A percentile compares a stretch with the other conserved stretches of the same genome.
phyloP scores from a whole-genome alignment of 2,888 invertebrate genomes.

The Limnephilus marmoratus region DNA sequence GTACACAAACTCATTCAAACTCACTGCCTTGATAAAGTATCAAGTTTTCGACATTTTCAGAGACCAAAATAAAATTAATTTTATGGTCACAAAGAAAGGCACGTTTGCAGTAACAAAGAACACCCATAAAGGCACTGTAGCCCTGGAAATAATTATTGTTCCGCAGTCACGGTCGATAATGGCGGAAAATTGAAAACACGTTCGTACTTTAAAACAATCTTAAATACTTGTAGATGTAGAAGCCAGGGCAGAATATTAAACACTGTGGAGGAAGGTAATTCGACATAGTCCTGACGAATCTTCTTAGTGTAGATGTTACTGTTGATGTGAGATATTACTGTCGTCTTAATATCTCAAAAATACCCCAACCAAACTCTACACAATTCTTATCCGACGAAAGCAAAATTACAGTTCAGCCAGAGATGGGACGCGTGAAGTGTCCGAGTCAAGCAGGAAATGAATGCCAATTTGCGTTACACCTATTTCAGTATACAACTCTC shows the following conservation, averaged over 20 bases:
- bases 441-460: too few relatives aligned
- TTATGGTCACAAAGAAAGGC: not conserved
- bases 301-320: not conserved
- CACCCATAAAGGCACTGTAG: not conserved
- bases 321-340: not conserved
- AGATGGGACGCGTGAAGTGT: too few relatives aligned
- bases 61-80: not conserved
- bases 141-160: not conserved
- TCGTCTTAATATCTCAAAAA: not conserved
- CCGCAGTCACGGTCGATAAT: not conserved
- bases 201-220: conserved; percentile 2
- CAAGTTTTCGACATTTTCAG: not conserved
- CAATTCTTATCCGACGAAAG: not conserved
- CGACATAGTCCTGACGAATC: not conserved
- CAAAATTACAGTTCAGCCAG: too few relatives aligned
- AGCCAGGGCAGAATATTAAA: not conserved
- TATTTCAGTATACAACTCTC: too few relatives aligned
- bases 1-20: not conserved
- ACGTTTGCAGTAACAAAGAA: conserved; percentile 2
- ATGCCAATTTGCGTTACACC: too few relatives aligned
- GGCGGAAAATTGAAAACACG: not conserved
- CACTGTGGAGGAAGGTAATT: not conserved
- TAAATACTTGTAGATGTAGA: not conserved
- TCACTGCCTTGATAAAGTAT: not conserved
- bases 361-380: not conserved